phyloP scores from a whole-genome alignment of 2,797 vertebrate species.

The Eulemur rubriventer region DNA sequence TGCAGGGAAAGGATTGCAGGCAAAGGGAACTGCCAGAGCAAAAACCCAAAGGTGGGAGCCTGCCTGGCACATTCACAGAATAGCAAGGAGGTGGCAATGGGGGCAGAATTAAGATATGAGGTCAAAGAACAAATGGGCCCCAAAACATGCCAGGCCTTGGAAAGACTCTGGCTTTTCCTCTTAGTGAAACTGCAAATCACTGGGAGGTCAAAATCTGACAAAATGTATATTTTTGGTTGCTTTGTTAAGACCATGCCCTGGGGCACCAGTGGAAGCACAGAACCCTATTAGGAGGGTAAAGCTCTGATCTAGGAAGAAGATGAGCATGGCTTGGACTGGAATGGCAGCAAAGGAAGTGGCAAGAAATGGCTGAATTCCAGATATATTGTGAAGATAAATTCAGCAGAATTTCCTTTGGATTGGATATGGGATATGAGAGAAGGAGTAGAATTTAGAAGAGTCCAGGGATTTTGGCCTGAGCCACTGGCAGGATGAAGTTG shows the following conservation, averaged over 20 bases:
- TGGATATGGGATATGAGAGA: neutral
- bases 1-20: neutral
- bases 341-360: neutral
- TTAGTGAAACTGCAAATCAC: neutral
- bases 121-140: neutral
- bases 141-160: neutral
- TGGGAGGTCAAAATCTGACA: neutral
- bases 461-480: neutral
- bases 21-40: neutral
- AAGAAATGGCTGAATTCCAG: neutral
- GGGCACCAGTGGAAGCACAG: too few species aligned
- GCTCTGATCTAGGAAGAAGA: neutral
- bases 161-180: neutral
- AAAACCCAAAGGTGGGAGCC: neutral
- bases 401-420: neutral
- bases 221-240: neutral
- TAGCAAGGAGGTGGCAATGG: neutral
- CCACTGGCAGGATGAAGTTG: neutral
- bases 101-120: neutral
- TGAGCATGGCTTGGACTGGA: neutral
- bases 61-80: neutral
- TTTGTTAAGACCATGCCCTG: neutral
- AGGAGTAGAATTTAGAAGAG: neutral
- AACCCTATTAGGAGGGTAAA: neutral
- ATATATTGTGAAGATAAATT: neutral